These are phyloP conservation scores for Dascillus cervinus DNA, from an alignment of 2,888 invertebrate species.

Conservation along the genomic window DNA sequence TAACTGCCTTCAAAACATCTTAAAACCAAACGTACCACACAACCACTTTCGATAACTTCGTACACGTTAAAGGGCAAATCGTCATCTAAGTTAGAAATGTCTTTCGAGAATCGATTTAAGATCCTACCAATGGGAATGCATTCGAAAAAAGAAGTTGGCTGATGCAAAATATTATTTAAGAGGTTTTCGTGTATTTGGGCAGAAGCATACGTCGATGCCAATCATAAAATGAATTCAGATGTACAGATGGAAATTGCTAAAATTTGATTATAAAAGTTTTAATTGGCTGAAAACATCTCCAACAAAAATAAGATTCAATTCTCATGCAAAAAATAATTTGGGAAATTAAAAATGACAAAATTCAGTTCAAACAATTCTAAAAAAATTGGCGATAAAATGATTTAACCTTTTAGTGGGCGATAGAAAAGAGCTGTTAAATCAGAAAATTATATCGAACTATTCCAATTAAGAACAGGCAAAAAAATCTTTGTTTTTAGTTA, in stretches of 20 bases:
- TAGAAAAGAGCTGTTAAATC: no score
- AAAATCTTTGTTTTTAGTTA: no score
- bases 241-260: constrained; percentile 45
- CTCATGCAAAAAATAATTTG: neutral
- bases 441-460: no score
- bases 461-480: no score
- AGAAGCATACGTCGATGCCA: constrained; percentile 54
- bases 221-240: constrained; percentile 49
- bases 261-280: no score
- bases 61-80: constrained; percentile 47
- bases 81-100: constrained; percentile 58
- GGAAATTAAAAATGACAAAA: neutral
- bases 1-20: constrained; percentile 26
- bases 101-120: constrained; percentile 61
- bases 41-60: constrained; percentile 40
- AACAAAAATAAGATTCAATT: neutral
- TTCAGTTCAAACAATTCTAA: no score
- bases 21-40: constrained; percentile 34
- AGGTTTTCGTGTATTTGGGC: constrained; percentile 51
- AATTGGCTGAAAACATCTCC: no score
- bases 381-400: no score
- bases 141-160: constrained; percentile 64
- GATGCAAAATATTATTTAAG: constrained; percentile 50
- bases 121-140: constrained; percentile 61
- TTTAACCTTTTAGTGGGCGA: no score